These are phyloP conservation scores for Lemur catta DNA, from an alignment of 2,797 vertebrate species.

Conservation along the genomic window DNA sequence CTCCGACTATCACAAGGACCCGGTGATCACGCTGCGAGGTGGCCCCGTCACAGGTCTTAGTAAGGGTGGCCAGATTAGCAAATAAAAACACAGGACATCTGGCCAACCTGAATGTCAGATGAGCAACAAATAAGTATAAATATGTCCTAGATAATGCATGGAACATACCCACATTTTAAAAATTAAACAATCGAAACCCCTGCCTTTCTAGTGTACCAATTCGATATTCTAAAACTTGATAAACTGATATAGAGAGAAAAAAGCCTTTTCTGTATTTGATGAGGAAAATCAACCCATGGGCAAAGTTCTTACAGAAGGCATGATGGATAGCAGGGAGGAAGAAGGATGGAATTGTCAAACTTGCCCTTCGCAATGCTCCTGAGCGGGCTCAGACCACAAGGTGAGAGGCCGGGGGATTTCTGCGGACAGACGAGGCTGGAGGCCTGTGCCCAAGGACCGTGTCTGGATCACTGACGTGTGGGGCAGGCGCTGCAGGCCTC, in stretches of 20 bases:
- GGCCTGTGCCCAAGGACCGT: background rate
- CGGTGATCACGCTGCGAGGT: background rate
- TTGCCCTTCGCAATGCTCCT: background rate
- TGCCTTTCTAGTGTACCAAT: background rate
- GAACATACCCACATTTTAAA: background rate
- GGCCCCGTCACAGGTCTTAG: background rate
- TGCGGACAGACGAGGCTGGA: background rate
- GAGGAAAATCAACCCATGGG: background rate
- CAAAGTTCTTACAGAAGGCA: background rate
- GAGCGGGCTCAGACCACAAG: accelerated
- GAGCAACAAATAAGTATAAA: background rate
- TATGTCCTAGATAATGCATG: background rate
- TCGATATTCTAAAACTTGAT: background rate
- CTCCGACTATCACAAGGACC: background rate
- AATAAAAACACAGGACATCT: background rate
- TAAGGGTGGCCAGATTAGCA: background rate
- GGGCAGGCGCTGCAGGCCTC: background rate
- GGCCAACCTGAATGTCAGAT: background rate
- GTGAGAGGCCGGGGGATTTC: background rate
- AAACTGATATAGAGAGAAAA: background rate
- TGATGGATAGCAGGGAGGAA: background rate
- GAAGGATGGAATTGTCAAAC: background rate
- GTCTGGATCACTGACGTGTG: background rate
- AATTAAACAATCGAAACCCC: background rate
- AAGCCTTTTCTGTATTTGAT: background rate